phyloP scores from a whole-genome alignment of 2,797 vertebrate genomes.

The Mormyrops boulengeri region DNA sequence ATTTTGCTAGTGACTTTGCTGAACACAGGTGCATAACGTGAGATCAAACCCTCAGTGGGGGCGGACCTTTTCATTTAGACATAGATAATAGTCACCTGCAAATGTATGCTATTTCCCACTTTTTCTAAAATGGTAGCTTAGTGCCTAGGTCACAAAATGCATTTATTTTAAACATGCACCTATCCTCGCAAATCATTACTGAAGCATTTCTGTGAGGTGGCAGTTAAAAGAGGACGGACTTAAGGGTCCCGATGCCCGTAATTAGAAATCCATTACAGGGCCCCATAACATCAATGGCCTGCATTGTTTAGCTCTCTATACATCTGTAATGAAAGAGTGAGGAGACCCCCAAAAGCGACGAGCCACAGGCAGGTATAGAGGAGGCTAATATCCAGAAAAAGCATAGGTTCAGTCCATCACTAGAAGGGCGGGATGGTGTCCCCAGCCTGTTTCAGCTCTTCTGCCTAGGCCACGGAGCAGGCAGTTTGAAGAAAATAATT shows the following conservation, averaged over 20 bases:
- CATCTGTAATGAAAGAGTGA: not conserved
- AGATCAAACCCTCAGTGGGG: not conserved
- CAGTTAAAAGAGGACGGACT: constrained; percentile 19
- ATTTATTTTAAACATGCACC: constrained; percentile 28
- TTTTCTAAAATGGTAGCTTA: constrained; percentile 25
- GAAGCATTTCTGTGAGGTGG: constrained; percentile 17
- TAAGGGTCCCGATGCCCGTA: constrained; percentile 2
- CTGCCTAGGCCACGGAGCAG: constrained; percentile 1
- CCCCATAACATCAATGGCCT: constrained; percentile 12
- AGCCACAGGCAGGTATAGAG: not conserved
- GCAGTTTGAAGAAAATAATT: constrained; percentile 10
- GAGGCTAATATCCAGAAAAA: not conserved
- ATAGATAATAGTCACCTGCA: constrained; percentile 17
- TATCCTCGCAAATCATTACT: constrained; percentile 21
- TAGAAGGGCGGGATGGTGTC: not conserved
- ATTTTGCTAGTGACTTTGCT: not conserved
- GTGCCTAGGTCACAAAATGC: constrained; percentile 20
- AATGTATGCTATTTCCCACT: constrained; percentile 28
- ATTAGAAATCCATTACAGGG: constrained; percentile 24
- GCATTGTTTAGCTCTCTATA: constrained; percentile 11
- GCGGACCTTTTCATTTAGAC: constrained; percentile 20
- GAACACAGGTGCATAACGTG: not conserved
- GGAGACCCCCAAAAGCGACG: not conserved
- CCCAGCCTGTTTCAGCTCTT: not conserved
- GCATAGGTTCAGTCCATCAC: not conserved